phyloP scores from a whole-genome alignment of 2,113 vertebrate species.

The Accipiter virgatus region DNA sequence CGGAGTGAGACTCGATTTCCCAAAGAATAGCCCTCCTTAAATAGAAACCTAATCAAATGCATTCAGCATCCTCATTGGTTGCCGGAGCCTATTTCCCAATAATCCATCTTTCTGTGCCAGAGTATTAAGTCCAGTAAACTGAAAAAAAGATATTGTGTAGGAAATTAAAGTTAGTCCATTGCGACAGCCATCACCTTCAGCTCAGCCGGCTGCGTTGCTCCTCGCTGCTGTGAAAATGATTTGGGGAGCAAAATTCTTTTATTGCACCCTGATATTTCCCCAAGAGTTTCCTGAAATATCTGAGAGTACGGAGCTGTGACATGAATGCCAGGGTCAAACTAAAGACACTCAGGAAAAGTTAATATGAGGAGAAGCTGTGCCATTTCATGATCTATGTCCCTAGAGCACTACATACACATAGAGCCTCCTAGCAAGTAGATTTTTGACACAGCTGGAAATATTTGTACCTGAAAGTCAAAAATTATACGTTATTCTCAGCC shows the following conservation, averaged over 20 bases:
- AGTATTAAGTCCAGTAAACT: neutral
- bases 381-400: neutral
- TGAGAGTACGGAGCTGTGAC: neutral
- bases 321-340: neutral
- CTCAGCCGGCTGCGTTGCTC: neutral
- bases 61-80: neutral
- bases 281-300: neutral
- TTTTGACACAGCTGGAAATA: neutral
- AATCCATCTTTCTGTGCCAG: neutral
- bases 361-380: neutral
- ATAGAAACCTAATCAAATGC: slow-evolving; percentile 17
- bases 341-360: neutral
- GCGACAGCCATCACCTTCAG: neutral
- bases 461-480: neutral
- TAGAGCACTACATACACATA: neutral
- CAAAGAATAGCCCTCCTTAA: neutral
- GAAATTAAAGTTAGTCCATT: neutral
- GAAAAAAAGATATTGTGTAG: neutral
- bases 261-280: neutral
- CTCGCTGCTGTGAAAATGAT: neutral
- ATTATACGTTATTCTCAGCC: neutral
- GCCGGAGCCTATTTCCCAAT: neutral
- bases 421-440: neutral
- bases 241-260: neutral
- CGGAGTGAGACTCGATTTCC: neutral